Percentiles rank a stretch among this genome's conserved stretches.
Evolutionary conservation across 2,888 invertebrate species (phyloP).

Genomic region (Agrochola lota): DNA sequence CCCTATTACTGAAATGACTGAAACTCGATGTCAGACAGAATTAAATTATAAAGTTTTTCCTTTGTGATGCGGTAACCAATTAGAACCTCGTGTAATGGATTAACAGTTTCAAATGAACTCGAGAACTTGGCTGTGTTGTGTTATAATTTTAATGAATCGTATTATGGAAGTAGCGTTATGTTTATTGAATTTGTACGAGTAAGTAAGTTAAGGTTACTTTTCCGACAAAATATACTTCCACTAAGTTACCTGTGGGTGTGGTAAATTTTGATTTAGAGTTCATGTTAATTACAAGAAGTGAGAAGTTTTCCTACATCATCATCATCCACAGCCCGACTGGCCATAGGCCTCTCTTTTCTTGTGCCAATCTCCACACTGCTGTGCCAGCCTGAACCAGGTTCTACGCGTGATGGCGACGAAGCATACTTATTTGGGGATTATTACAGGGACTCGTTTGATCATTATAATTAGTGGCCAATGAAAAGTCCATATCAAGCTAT

Average conservation of each 20-base stretch:
- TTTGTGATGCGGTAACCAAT: slow-evolving; percentile 38
- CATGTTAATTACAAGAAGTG: background rate
- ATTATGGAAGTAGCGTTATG: slow-evolving; percentile 9
- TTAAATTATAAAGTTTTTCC: slow-evolving; percentile 56
- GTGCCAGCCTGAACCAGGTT: background rate
- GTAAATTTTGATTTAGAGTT: background rate
- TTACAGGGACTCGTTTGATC: background rate
- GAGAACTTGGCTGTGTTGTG: slow-evolving; percentile 26
- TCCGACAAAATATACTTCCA: no score
- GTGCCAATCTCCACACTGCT: no score
- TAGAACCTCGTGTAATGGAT: slow-evolving; percentile 40
- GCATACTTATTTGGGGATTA: background rate
- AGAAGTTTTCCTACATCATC: background rate
- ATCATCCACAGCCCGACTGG: no score
- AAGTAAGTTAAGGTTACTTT: background rate
- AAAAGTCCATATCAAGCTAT: background rate
- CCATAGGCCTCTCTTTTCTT: background rate
- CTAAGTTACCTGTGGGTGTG: no score
- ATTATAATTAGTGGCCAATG: background rate
- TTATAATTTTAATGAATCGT: slow-evolving; percentile 12
- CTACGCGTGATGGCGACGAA: background rate
- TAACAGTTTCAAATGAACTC: slow-evolving; percentile 44
- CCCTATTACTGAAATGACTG: slow-evolving; percentile 12
- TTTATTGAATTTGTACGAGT: background rate
- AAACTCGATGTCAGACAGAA: slow-evolving; percentile 26